A percentile compares a stretch with the other conserved stretches of the same genome.
phyloP scores from a whole-genome alignment of 2,113 vertebrate species.

The Serranochromis macrocephalus region DNA sequence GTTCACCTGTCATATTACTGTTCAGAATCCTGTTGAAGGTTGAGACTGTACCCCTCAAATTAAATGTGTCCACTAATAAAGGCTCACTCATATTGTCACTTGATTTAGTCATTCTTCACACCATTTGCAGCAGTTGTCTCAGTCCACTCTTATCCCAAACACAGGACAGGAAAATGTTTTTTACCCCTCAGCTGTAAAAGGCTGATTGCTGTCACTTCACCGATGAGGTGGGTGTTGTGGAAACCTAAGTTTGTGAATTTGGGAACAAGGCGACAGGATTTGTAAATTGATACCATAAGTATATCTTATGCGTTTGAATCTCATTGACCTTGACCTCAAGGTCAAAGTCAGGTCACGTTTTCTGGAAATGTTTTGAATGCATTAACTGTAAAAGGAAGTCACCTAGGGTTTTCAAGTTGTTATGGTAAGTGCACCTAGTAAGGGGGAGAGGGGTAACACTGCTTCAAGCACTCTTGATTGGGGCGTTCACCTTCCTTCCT shows the following conservation, averaged over 20 bases:
- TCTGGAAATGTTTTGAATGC: background rate
- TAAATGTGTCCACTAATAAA: constrained; percentile 10
- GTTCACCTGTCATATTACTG: background rate
- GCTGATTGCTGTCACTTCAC: no score
- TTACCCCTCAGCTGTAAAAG: background rate
- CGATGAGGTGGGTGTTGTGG: background rate
- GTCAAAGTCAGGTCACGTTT: background rate
- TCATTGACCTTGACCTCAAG: background rate
- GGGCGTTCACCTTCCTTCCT: background rate
- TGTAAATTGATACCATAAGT: background rate
- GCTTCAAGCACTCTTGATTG: background rate
- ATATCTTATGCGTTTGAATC: background rate
- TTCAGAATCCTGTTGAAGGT: background rate
- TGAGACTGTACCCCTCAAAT: background rate
- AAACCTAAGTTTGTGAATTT: background rate
- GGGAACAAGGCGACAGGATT: background rate
- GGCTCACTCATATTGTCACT: background rate
- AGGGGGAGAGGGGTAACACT: background rate
- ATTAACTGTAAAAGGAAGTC: background rate
- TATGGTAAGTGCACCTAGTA: background rate
- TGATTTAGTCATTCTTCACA: background rate
- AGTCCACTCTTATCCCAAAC: background rate
- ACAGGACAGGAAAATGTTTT: background rate
- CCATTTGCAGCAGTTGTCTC: background rate
- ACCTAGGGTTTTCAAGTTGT: background rate